Conservation (phyloP, 2,888 invertebrate species). For the Drosophila phalerata region DNA sequence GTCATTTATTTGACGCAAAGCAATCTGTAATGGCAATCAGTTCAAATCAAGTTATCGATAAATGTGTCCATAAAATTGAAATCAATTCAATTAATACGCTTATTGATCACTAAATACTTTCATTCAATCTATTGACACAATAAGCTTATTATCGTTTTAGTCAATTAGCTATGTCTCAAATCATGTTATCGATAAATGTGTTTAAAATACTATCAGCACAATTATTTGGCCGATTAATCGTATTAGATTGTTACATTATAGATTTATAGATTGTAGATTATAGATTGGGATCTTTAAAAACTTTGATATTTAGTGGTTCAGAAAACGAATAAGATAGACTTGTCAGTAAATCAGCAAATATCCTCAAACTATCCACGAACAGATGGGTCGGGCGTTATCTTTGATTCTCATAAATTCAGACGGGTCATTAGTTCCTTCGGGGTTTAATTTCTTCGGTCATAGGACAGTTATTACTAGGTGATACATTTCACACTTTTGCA, state of each 20-base stretch:
- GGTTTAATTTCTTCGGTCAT: too few relatives aligned
- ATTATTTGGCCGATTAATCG: not conserved
- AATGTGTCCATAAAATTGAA: constrained; percentile 33
- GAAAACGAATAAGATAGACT: too few relatives aligned
- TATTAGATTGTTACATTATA: not conserved
- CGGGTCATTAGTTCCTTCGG: too few relatives aligned
- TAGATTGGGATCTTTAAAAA: not conserved
- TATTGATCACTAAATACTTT: constrained; percentile 12
- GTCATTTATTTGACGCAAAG: constrained; percentile 44
- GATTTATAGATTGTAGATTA: not conserved
- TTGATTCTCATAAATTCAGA: too few relatives aligned
- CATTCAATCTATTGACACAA: not conserved
- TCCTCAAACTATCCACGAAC: too few relatives aligned
- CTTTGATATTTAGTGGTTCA: too few relatives aligned
- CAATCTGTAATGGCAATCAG: constrained; percentile 49
- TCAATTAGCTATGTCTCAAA: constrained; percentile 4
- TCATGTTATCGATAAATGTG: constrained; percentile 13
- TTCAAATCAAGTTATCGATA: constrained; percentile 54
- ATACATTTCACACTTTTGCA: too few relatives aligned
- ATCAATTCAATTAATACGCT: constrained; percentile 40
- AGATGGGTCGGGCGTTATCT: too few relatives aligned
- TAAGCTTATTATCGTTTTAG: constrained; percentile 2
- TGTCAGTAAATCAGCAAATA: too few relatives aligned
- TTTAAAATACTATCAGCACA: not conserved
- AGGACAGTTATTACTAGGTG: too few relatives aligned